Evolutionary conservation across 2,888 invertebrate genomes (phyloP).

Genomic region (Plebejus argus): DNA sequence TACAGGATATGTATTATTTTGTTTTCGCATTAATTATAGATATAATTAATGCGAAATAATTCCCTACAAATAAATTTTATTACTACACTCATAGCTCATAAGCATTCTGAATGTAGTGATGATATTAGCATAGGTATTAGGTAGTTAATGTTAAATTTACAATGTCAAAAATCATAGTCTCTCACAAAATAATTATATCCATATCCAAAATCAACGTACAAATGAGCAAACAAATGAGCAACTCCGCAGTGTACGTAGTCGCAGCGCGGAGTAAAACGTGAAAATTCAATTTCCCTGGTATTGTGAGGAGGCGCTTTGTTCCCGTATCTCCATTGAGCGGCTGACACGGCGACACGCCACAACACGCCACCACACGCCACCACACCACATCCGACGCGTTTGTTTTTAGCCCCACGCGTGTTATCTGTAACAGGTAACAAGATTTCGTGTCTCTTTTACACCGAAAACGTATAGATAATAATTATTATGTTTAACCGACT

Average conservation of each 20-base stretch:
- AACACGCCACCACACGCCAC: not conserved
- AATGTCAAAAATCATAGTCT: too few relatives aligned
- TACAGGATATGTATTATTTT: too few relatives aligned
- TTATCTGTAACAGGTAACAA: slow-evolving; percentile 17
- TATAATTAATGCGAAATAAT: too few relatives aligned
- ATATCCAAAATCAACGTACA: not conserved
- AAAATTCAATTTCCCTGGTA: slow-evolving; percentile 36
- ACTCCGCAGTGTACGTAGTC: slow-evolving; percentile 32
- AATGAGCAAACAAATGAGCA: not conserved
- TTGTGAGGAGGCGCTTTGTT: slow-evolving; percentile 40
- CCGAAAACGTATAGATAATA: not conserved
- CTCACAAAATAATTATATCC: too few relatives aligned
- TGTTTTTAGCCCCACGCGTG: slow-evolving; percentile 26
- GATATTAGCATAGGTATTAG: too few relatives aligned
- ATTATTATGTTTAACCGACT: too few relatives aligned
- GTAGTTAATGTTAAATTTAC: too few relatives aligned
- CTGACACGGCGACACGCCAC: slow-evolving; percentile 18
- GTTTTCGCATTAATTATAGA: too few relatives aligned
- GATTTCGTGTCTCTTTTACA: not conserved
- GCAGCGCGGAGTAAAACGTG: slow-evolving; percentile 30
- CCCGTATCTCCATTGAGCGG: slow-evolving; percentile 35
- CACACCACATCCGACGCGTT: slow-evolving; percentile 18
- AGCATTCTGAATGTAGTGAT: too few relatives aligned
- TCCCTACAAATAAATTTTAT: too few relatives aligned
- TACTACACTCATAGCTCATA: too few relatives aligned